These are phyloP conservation scores for Clupea harengus DNA, from an alignment of 2,113 vertebrate genomes.

Conservation along the genomic window DNA sequence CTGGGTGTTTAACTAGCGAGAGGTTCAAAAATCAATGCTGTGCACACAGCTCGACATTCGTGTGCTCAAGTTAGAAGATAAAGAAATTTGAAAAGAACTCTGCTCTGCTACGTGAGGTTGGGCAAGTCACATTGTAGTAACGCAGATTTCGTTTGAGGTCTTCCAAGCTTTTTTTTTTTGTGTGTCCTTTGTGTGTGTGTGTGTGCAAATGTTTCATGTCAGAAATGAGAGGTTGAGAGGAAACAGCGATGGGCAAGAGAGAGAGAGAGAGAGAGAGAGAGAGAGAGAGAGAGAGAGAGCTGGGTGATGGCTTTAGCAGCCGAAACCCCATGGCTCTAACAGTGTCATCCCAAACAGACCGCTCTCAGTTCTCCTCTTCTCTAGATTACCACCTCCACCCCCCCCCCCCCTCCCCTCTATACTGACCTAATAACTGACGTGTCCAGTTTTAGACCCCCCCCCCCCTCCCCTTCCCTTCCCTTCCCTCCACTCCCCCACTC, in stretches of 20 bases:
- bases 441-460: slow-evolving; percentile 58
- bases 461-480: not conserved
- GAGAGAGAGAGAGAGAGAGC: slow-evolving; percentile 26
- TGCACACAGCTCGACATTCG: not conserved
- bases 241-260: not conserved
- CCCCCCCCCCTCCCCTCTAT: slow-evolving; percentile 30
- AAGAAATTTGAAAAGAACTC: not conserved
- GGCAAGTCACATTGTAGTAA: not conserved
- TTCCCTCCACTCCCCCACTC: slow-evolving; percentile 35
- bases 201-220: slow-evolving; percentile 59
- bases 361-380: slow-evolving; percentile 37
- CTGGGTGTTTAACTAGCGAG: not conserved
- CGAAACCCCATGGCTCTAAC: slow-evolving; percentile 53
- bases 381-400: slow-evolving; percentile 26
- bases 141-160: not conserved
- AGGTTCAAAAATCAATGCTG: not conserved
- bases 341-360: slow-evolving; percentile 58
- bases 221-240: slow-evolving; percentile 42
- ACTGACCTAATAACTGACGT: slow-evolving; percentile 70
- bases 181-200: not conserved
- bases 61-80: not conserved
- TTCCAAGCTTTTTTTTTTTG: not conserved
- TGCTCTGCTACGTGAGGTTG: not conserved
- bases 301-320: slow-evolving; percentile 62
- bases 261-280: not conserved